Evolutionary conservation across 2,113 vertebrate species (phyloP).

Genomic region (Myrmecophaga tridactyla): DNA sequence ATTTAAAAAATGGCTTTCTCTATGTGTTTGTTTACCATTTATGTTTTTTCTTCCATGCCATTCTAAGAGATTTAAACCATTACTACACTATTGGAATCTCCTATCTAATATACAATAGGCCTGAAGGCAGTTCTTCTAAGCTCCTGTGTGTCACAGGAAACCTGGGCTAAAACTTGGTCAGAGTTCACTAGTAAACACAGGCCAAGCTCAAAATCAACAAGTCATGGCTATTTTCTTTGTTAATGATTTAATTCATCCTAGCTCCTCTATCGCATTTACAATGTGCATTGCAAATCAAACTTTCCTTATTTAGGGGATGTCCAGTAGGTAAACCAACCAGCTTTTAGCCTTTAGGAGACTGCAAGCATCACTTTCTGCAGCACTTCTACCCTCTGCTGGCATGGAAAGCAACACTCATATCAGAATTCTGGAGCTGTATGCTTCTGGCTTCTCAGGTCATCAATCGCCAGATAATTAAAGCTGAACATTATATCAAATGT

Average conservation of each 20-base stretch:
- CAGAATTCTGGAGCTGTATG: constrained; percentile 31
- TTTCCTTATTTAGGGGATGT: not conserved
- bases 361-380: not conserved
- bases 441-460: not conserved
- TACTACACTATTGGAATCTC: not conserved
- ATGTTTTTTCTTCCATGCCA: not conserved
- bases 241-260: not conserved
- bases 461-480: constrained; percentile 45
- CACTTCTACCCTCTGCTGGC: not conserved
- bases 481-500: not conserved
- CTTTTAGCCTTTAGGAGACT: not conserved
- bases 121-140: not conserved
- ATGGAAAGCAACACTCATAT: constrained; percentile 4
- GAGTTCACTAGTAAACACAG: not conserved
- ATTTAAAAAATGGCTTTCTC: not conserved
- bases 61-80: not conserved
- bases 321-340: not conserved
- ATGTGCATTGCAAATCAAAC: not conserved
- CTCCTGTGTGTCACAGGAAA: not conserved
- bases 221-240: not conserved
- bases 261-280: not conserved
- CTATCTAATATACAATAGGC: not conserved
- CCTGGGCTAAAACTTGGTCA: not conserved
- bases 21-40: not conserved
- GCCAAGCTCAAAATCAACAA: not conserved